A percentile compares a stretch with the other conserved stretches of the same genome.
These are phyloP conservation scores for Tinamus major DNA, from an alignment of 2,797 vertebrate species.

Conservation along the genomic window DNA sequence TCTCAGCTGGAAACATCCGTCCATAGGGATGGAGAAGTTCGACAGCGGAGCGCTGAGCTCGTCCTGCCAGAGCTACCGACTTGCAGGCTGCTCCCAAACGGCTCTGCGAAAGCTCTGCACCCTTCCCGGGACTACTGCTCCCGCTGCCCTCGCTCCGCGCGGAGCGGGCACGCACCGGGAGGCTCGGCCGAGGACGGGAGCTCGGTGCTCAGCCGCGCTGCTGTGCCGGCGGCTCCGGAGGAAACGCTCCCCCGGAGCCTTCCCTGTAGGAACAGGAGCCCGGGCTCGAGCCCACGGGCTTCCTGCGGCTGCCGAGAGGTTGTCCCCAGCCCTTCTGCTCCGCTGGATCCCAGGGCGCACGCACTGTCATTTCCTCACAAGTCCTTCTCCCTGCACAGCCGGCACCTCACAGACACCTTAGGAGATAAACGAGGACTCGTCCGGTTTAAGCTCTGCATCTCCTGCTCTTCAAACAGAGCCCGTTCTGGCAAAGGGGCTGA, in stretches of 20 bases:
- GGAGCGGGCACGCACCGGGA: not conserved
- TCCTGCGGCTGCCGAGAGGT: not conserved
- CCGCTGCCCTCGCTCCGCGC: not conserved
- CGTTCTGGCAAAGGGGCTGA: not conserved
- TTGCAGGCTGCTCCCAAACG: not conserved
- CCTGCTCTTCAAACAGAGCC: fast-evolving
- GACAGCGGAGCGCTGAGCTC: conserved; percentile 5
- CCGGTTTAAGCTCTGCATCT: not conserved
- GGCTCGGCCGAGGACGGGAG: not conserved
- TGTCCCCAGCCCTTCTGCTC: not conserved
- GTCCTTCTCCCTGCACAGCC: not conserved
- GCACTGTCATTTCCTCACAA: not conserved
- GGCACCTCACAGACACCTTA: not conserved
- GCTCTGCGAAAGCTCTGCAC: not conserved
- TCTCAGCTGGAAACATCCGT: not conserved
- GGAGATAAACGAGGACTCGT: not conserved
- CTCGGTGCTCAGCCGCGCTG: not conserved
- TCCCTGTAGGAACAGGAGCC: not conserved
- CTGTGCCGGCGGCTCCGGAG: not conserved
- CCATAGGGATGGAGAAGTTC: not conserved
- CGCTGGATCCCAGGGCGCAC: not conserved
- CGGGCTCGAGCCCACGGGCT: not conserved
- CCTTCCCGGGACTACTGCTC: not conserved
- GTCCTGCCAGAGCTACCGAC: not conserved
- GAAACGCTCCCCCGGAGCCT: not conserved